Base-by-base conservation (phyloP, 2,113 vertebrate species). In the Ammodramus savannarum region DNA sequence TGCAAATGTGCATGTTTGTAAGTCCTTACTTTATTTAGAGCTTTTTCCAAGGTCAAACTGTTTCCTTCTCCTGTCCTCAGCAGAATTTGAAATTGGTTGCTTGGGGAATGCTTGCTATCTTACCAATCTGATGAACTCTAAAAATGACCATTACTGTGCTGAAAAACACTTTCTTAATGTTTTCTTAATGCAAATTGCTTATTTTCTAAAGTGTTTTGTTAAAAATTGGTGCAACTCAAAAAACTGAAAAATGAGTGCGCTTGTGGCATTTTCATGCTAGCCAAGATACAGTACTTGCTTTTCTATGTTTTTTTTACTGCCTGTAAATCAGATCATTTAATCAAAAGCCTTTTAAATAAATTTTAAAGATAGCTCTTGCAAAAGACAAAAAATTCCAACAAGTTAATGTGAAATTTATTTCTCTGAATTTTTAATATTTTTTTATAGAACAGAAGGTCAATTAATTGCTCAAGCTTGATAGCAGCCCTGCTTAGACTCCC, bases 381-480 rank as follows among this genome's bases (percentile, higher is more conserved):
- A 85, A 95, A 80, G 63, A 67, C 75, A 80, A 76, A 57, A 62
- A 80, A 27, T 57, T 21, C 9, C 22, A 36, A 43, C n/a, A 71
- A 78, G 67, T 81, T 89, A 75, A 87, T 78, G 22, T 49, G 23
- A 65, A 63, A 38, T 93, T 93, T 58, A 77, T 77, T 91, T 6
- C 25, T 89, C 61, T 87, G 36, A 31, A 8, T 46, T 46, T 57
- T 54, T 49, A 8, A 14, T 43, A 31, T 36, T 36, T 62, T 71
- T 63, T 79, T 19, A 7, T 57, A 59, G 58, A 96, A 67, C 55
- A 89, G 84, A 89, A 91, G 81, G 86, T 86, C 25, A 80, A 34
- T 93, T 94, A 87, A 92, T 92, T 93, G 61, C 15, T 90, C 74
- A 6, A 89, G 75, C 34, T 83, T 92, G 90, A 89, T 81, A 72